Base-by-base conservation (phyloP, 2,113 vertebrate genomes). In the Periophthalmus modestus region DNA sequence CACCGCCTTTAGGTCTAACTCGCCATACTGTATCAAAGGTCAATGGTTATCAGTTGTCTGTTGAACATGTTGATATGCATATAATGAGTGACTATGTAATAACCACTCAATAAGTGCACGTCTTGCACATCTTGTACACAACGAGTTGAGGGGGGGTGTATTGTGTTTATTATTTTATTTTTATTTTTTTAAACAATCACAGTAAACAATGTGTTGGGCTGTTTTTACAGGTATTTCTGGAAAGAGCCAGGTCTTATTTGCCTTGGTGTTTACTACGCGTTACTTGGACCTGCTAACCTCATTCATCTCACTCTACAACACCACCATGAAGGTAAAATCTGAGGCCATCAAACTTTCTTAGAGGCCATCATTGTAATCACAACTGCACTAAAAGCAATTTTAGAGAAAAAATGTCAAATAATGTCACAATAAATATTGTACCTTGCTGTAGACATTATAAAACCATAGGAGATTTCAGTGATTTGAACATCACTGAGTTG, bases 221-320 rank as follows among this genome's bases (percentile, higher is more conserved):
- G 61, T 80, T 89, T 79, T 90, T 11, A 77, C 74, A 99, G 98
- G 98, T 89, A 99, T 99, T 90, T 99, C 98, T 82, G 98, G 97
- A 68, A 99, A 99, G 93, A 99, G 98, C 89, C 98, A 99, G 93
- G 92, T 98, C 87, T 95, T 99, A 71, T 99, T 99, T 92, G 97
- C 96, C 83, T 85, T 99, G 94, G 96, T 99, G 84, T 99, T 99
- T 92, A 98, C 97, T 74, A 99, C 97, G 65, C 96, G 98, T 73
- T 99, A 99, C 91, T 93, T 99, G 95, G 98, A 99, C 90, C 95
- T 99, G 85, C 96, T 99, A 89, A 99, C 96, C 65, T 94, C 97
- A 54, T 99, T 97, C 93, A 98, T 99, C 92, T 99, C 98, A 58
- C 91, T 99, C 75, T 99, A 99, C 93, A 99, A 99, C 90, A 97